Evolutionary conservation across 2,888 invertebrate species (phyloP), one percentile per base, ranked within the genome.

Genomic region (Drosophila kanekoi): DNA sequence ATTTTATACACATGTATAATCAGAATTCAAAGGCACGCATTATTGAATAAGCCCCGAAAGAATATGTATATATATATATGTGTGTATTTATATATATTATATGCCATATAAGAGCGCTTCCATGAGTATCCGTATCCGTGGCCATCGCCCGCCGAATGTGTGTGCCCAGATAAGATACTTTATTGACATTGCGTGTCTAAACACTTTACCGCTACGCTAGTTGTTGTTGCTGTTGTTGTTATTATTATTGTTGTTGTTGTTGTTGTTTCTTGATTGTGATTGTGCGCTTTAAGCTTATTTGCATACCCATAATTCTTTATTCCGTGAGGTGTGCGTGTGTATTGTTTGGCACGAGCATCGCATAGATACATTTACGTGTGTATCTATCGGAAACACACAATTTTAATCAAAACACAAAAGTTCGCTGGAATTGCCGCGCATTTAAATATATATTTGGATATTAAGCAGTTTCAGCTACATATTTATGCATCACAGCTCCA

Each of bases 151-250:
- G 68, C 72, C 47, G 59, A 65, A 69, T 73, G 65, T 78, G 60
- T 72, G 62, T 59, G 57, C 47, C 51, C 63, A 89, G 86, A 86
- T 86, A 89, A 86, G 86, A 89, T 81, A 89, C 89, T 87, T 87
- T 86, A 86, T 86, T 86, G 86, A 87, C 87, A 84, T 86, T 86
- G 86, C 86, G 86, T 86, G 86, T 87, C 89, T 88, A 82, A 86
- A 88, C 89, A 86, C 87, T 88, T 86, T 86, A 86, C 89, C 88
- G 87, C 84, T 86, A 75, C 49, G 72, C 53, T 66, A 59, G 77
- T 73, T 59, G 64, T 63, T 59, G 58, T 81, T 65, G 60, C 61
- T 64, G 47, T 52, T 72, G 58, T 67, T 66, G 58, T 67, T 64
- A n/a, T 35, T 32, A 14, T 58, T 65, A 37, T 63, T 63, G 70